Base-by-base conservation (phyloP, 2,888 invertebrate species). In the Lissonota sp. region DNA sequence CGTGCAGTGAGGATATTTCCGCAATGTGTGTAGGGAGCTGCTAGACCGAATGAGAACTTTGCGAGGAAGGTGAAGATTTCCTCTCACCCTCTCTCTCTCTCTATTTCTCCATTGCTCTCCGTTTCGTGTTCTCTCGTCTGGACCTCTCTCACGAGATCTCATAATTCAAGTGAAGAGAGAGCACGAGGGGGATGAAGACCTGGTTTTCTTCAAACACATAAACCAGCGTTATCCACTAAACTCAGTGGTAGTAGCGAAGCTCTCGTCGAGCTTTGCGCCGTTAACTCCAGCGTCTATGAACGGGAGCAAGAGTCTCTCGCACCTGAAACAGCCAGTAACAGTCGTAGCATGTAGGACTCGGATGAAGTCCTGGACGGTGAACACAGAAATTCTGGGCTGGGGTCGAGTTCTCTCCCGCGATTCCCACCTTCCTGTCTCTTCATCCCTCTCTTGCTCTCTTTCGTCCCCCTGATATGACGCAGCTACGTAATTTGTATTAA, bases 151-250 rank as follows among this genome's bases (percentile, higher is more conserved):
- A 16, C 60, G 71, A 63, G 67, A 77, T 77, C 77, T 82, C 79
- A 79, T 83, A 79, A 82, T 83, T 81, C 81, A 78, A 42, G 14
- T 51, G 70, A 62, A 40, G 10, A 44, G 60, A 44, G 16, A 46
- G 63, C 69, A 64, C 49, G 62, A 55, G n/a, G 14, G 37, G 58
- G 16, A 46, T 49, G 46, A 46, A 64, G 66, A 79, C 55, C 57
- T 71, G 80, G 71, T 78, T 83, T 73, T 67, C 80, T 62, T 77
- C 83, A 75, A 83, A 78, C 74, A 78, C 77, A 83, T 83, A 80
- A 83, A 83, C 70, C 74, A 80, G 64, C 80, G 71, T 80, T 77
- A 83, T 71, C 74, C 78, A 73, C 80, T 74, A 60, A 55, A 60
- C 64, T 74, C 64, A 26, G 66, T 46, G 44, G 69, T 64, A 39